A percentile compares a stretch with the other conserved stretches of the same genome.
phyloP scores from a whole-genome alignment of 2,888 invertebrate species.

The Syrista parreyssii region DNA sequence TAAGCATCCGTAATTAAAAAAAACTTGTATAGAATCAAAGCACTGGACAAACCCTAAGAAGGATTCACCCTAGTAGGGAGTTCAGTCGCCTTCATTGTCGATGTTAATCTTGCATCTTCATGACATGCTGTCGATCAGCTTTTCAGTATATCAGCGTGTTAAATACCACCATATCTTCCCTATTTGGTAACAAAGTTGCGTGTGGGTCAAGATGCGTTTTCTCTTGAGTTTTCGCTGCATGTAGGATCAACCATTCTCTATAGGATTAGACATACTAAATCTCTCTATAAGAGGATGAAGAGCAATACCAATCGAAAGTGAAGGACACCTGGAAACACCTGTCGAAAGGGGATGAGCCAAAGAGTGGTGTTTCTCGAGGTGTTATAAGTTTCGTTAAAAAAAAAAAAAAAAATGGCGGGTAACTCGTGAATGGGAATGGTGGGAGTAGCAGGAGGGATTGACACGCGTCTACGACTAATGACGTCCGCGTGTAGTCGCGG shows the following conservation, averaged over 20 bases:
- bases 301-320: neutral
- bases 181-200: too few relatives aligned
- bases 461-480: constrained; percentile 42
- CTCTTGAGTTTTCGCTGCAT: too few relatives aligned
- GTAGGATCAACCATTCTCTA: too few relatives aligned
- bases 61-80: neutral
- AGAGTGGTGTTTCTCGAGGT: neutral
- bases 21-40: too few relatives aligned
- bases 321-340: neutral
- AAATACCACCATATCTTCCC: too few relatives aligned
- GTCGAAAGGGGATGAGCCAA: neutral
- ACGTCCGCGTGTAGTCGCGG: constrained; percentile 36
- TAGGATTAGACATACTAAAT: neutral
- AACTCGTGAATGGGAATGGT: neutral
- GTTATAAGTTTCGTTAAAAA: neutral
- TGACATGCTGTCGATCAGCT: constrained; percentile 9
- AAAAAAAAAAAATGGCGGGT: neutral
- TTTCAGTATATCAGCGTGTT: neutral
- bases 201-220: too few relatives aligned
- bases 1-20: too few relatives aligned
- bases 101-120: constrained; percentile 4
- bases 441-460: constrained; percentile 26
- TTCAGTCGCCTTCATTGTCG: constrained; percentile 11
- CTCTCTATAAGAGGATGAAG: neutral
- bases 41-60: too few relatives aligned